Conservation (phyloP, 2,888 invertebrate species). For the Atherix ibis region DNA sequence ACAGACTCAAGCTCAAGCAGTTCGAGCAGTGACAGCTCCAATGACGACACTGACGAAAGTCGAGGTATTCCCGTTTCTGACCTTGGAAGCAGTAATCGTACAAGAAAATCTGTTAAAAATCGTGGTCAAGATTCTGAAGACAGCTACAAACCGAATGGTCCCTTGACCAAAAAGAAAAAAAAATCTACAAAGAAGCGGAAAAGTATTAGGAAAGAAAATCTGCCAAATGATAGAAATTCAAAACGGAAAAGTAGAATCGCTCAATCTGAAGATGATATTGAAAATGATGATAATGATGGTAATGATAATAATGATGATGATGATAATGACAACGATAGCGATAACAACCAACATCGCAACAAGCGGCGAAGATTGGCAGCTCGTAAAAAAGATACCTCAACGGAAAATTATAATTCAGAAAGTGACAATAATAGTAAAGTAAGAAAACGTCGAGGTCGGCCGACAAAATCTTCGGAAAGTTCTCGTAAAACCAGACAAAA, state of each 20-base stretch:
- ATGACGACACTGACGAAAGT: conserved; percentile 12
- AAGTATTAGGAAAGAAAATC: conserved; percentile 11
- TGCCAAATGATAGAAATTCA: conserved; percentile 7
- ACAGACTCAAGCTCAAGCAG: conserved; percentile 13
- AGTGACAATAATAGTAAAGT: neutral
- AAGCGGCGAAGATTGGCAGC: neutral
- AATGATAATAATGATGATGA: neutral
- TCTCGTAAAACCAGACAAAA: conserved; percentile 3
- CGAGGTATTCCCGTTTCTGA: conserved; percentile 11
- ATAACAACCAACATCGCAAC: too few species aligned
- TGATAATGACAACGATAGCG: too few species aligned
- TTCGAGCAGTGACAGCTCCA: conserved; percentile 1
- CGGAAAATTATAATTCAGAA: neutral
- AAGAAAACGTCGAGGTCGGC: conserved; percentile 4
- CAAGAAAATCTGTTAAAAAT: conserved; percentile 8
- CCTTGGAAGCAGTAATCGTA: conserved; percentile 12
- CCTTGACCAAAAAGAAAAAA: conserved; percentile 17
- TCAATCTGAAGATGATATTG: conserved; percentile 10
- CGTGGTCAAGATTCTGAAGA: conserved; percentile 35
- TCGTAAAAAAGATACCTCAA: too few species aligned
- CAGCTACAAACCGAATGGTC: conserved; percentile 36
- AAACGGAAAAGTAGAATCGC: conserved; percentile 5
- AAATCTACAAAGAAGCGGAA: conserved; percentile 16
- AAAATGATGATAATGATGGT: conserved; percentile 9
- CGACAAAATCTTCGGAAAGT: neutral